A percentile compares a stretch with the other conserved stretches of the same genome.
phyloP scores from a whole-genome alignment of 37 sponge, comb jelly and placozoan genomes.

The Dysidea cf. avara region DNA sequence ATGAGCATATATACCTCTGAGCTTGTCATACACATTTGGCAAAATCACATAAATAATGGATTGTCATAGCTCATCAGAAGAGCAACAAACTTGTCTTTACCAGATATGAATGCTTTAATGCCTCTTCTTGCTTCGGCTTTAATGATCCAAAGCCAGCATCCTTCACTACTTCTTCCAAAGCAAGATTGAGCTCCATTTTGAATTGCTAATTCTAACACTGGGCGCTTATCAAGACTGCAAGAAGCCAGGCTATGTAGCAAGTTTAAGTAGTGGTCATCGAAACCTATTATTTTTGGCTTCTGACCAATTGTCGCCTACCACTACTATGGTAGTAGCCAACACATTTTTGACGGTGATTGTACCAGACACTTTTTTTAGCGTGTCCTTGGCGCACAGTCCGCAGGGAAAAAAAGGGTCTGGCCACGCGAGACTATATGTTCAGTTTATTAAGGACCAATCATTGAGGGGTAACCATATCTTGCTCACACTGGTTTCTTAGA shows the following conservation, averaged over 20 bases:
- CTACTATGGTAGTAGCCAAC: not conserved
- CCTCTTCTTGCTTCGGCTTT: constrained; percentile 1
- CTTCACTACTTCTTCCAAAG: not conserved
- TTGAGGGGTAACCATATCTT: not conserved
- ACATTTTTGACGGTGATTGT: not conserved
- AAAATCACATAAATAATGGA: not conserved
- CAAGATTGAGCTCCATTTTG: not conserved
- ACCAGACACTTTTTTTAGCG: too few relatives aligned
- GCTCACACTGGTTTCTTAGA: constrained; percentile 5
- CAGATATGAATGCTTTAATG: not conserved
- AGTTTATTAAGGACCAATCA: not conserved
- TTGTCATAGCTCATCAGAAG: constrained; percentile 1
- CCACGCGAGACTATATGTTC: not conserved
- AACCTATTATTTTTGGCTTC: not conserved
- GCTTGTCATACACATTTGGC: not conserved
- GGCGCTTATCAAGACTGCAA: not conserved
- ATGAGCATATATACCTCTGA: not conserved
- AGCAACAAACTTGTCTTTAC: not conserved
- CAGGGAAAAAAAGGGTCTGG: too few relatives aligned
- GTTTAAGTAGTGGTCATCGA: not conserved
- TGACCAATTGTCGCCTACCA: not conserved
- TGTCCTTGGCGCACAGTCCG: too few relatives aligned
- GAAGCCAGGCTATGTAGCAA: not conserved
- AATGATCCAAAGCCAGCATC: not conserved
- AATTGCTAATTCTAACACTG: not conserved